phyloP scores from a whole-genome alignment of 2,113 vertebrate genomes.

The Rhagologus leucostigma region DNA sequence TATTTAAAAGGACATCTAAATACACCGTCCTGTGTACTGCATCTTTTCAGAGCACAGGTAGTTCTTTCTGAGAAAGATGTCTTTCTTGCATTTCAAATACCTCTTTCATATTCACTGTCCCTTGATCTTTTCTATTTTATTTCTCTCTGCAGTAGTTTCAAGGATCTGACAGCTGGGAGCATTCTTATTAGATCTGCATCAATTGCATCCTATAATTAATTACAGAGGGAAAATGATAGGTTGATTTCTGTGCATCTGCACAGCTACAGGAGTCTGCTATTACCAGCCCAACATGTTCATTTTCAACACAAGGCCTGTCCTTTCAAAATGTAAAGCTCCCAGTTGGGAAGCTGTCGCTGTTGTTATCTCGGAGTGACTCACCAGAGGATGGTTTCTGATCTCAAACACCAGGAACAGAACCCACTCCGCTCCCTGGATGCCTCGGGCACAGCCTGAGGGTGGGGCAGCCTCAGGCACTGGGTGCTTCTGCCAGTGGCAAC shows the following conservation, averaged over 20 bases:
- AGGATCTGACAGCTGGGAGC: conserved; percentile 48
- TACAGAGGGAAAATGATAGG: conserved; percentile 48
- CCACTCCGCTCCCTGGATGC: not conserved
- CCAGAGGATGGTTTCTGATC: not conserved
- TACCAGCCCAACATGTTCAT: not conserved
- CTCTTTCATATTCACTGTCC: not conserved
- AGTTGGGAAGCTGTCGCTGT: not conserved
- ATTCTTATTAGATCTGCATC: conserved; percentile 59
- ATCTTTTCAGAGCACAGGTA: not conserved
- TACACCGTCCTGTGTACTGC: not conserved
- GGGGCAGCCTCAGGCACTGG: not conserved
- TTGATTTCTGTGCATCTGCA: conserved; percentile 52
- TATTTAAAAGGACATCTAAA: not conserved
- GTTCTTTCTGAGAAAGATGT: not conserved
- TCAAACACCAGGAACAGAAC: not conserved
- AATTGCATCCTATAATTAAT: conserved; percentile 64
- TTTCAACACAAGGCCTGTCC: not conserved
- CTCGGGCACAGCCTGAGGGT: not conserved
- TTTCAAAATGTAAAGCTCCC: not conserved
- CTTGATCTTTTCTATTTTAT: conserved; percentile 19
- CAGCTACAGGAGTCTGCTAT: conserved; percentile 44
- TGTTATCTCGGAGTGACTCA: not conserved
- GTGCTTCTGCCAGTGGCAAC: not conserved
- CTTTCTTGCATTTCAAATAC: not conserved
- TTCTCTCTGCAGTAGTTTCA: conserved; percentile 13